Conservation (phyloP, 2,113 vertebrate species). For the Hiodon tergisus region DNA sequence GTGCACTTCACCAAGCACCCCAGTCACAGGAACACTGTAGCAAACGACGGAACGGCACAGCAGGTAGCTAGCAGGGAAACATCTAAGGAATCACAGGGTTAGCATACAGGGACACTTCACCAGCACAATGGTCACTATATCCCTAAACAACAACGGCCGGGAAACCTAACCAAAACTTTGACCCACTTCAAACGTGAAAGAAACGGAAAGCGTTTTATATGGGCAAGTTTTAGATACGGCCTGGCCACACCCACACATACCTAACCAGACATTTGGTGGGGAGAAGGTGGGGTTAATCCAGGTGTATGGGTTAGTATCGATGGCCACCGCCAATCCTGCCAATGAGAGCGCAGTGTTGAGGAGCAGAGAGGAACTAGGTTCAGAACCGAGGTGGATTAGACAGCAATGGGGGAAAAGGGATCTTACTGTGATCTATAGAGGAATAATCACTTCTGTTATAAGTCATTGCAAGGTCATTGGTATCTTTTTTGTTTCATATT, state of each 20-base stretch:
- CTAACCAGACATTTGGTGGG: constrained; percentile 60
- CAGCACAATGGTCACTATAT: too few species aligned
- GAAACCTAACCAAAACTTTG: too few species aligned
- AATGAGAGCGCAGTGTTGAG: constrained; percentile 18
- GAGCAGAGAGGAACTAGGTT: background rate
- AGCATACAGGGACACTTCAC: too few species aligned
- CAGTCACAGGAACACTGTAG: too few species aligned
- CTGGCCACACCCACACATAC: constrained; percentile 34
- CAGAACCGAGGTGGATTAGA: background rate
- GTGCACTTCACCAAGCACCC: too few species aligned
- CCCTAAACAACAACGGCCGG: too few species aligned
- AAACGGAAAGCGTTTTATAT: too few species aligned
- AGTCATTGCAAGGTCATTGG: background rate
- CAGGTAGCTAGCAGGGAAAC: too few species aligned
- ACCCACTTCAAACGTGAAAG: too few species aligned
- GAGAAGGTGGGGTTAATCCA: constrained; percentile 41
- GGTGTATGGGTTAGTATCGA: constrained; percentile 29
- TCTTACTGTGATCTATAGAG: background rate
- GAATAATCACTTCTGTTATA: background rate
- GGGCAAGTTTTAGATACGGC: background rate
- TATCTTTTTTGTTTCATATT: too few species aligned
- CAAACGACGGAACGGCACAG: too few species aligned
- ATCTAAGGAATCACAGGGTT: too few species aligned
- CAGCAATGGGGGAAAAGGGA: background rate
- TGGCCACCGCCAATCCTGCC: constrained; percentile 51